phyloP scores from a whole-genome alignment of 2,797 vertebrate genomes.

The Amniataba percoides region DNA sequence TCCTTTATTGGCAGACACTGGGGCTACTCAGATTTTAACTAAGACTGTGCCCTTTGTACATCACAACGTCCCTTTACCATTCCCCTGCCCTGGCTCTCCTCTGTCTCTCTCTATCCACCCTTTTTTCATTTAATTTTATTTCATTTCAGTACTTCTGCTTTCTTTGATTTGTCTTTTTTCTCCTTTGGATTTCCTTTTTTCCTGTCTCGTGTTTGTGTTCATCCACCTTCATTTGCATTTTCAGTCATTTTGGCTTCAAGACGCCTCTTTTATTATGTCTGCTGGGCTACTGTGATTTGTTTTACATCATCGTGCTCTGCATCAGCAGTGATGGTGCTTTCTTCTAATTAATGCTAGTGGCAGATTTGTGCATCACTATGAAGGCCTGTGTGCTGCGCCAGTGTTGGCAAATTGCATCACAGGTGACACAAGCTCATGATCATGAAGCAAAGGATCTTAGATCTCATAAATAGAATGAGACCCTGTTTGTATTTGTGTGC shows the following conservation, averaged over 20 bases:
- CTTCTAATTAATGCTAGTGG: slow-evolving; percentile 12
- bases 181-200: background rate
- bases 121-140: background rate
- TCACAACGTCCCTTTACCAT: slow-evolving; percentile 9
- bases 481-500: background rate
- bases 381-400: slow-evolving; percentile 4
- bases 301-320: background rate
- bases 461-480: background rate
- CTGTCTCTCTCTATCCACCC: background rate
- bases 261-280: background rate
- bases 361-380: background rate
- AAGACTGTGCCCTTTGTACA: slow-evolving; percentile 35
- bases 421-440: slow-evolving; percentile 20
- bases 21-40: slow-evolving; percentile 37
- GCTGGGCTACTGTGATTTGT: background rate
- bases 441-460: background rate
- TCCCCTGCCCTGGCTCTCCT: slow-evolving; percentile 10
- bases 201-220: background rate
- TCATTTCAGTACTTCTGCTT: background rate
- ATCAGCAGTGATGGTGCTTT: background rate
- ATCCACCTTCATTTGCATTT: slow-evolving; percentile 6
- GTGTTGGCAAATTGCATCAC: slow-evolving; percentile 7
- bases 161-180: background rate
- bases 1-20: slow-evolving; percentile 49
- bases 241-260: background rate